phyloP scores from a whole-genome alignment of 2,113 vertebrate genomes.

The Zosterops borbonicus region DNA sequence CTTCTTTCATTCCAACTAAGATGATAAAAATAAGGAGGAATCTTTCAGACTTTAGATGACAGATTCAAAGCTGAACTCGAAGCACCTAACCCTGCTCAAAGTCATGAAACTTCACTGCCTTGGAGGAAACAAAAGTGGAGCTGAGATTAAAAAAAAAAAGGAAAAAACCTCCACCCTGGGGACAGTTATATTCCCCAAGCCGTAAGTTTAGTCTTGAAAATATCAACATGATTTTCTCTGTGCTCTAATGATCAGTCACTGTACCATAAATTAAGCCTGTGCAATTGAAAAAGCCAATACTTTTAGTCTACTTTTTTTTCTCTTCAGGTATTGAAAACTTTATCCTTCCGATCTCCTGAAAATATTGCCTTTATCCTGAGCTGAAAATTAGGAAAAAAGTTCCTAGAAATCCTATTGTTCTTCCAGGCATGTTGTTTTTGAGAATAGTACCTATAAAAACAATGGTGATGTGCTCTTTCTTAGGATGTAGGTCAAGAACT shows the following conservation, averaged over 20 bases:
- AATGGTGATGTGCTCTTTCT: neutral
- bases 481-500: neutral
- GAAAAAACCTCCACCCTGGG: neutral
- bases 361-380: neutral
- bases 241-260: neutral
- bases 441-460: neutral
- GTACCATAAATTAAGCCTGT: neutral
- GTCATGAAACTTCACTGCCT: neutral
- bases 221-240: neutral
- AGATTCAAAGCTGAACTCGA: neutral
- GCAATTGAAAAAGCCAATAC: rapidly evolving
- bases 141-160: neutral
- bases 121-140: neutral
- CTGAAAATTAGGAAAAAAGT: neutral
- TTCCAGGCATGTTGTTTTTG: neutral
- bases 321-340: neutral
- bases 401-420: conserved; percentile 10
- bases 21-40: conserved; percentile 15
- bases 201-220: conserved; percentile 3
- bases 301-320: neutral
- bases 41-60: neutral
- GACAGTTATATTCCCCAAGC: neutral
- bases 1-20: conserved; percentile 32
- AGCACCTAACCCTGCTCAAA: neutral
- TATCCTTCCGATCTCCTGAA: neutral